Conservation (phyloP, 1,140 invertebrate genomes). For the Diachasma alloeum region DNA sequence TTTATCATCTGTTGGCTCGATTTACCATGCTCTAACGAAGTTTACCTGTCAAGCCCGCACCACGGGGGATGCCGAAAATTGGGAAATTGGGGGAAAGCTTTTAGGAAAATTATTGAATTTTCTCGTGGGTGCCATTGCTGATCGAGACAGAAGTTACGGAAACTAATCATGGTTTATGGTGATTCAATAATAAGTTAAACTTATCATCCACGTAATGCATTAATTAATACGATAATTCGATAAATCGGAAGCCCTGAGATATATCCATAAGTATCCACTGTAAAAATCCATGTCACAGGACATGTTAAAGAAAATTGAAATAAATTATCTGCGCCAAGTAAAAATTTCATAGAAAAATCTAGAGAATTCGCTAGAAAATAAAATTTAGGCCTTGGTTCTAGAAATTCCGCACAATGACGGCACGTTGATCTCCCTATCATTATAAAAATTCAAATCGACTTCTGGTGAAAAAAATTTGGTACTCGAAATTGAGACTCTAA, state of each 20-base stretch:
- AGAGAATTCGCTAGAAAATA: no score
- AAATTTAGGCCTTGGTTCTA: no score
- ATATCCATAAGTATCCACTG: no score
- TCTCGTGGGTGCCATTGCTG: neutral
- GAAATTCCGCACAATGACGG: no score
- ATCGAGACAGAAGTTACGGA: neutral
- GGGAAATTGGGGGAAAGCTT: neutral
- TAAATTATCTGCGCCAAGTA: no score
- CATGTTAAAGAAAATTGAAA: no score
- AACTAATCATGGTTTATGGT: neutral
- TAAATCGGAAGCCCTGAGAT: neutral
- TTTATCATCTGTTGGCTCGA: neutral
- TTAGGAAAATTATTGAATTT: conserved; percentile 3
- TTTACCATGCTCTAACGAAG: neutral
- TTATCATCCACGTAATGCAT: neutral
- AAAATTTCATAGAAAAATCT: no score
- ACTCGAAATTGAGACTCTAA: no score
- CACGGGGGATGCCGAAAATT: neutral
- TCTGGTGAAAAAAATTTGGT: no score
- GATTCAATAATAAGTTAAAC: neutral
- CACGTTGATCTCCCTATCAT: no score
- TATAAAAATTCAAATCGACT: no score
- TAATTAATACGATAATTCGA: neutral
- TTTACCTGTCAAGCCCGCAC: neutral
- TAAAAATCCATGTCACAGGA: no score